A percentile compares a stretch with the other conserved stretches of the same genome.
Conservation (phyloP, 2,888 invertebrate genomes). For the Podabrus alpinus region DNA sequence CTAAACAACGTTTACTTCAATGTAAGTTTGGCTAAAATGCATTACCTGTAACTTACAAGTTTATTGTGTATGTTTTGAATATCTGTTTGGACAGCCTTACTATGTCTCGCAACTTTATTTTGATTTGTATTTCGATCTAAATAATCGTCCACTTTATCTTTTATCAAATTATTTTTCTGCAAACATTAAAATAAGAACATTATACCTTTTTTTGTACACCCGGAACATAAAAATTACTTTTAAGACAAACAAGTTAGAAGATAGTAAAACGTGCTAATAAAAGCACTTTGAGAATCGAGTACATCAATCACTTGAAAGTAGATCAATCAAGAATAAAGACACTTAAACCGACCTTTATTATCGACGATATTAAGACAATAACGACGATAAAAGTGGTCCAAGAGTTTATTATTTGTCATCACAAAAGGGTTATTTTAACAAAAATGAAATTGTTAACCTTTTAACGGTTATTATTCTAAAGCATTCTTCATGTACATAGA, state of each 20-base stretch:
- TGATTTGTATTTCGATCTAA: constrained; percentile 23
- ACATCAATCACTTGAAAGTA: not conserved
- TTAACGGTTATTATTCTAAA: not conserved
- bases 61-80: constrained; percentile 51
- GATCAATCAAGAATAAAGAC: not conserved
- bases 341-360: not conserved
- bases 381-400: not conserved
- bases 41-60: constrained; percentile 47
- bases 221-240: not conserved
- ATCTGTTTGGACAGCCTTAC: constrained; percentile 53
- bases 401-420: not conserved
- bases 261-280: not conserved
- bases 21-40: not conserved
- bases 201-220: not conserved
- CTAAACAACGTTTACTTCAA: constrained; percentile 33
- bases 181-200: constrained; percentile 24
- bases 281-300: not conserved
- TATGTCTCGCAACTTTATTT: constrained; percentile 19
- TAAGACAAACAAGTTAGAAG: not conserved
- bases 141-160: constrained; percentile 37
- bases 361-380: not conserved
- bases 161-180: constrained; percentile 44
- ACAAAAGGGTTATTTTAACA: not conserved
- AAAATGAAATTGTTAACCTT: not conserved
- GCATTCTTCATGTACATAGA: not conserved